phyloP scores from a whole-genome alignment of 1,140 invertebrate species.

The Drosophila athabasca region DNA sequence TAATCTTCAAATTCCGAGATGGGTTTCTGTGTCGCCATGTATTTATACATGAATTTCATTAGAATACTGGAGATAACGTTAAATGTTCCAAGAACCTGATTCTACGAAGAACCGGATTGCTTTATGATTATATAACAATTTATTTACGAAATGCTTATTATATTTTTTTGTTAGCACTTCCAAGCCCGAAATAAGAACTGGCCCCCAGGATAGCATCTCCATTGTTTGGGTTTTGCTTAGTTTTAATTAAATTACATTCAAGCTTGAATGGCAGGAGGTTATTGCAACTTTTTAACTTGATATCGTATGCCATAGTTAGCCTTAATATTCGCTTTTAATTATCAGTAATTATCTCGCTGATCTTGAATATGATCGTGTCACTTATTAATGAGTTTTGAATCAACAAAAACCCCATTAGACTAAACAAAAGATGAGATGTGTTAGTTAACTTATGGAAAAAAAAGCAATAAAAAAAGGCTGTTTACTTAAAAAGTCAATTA shows the following conservation, averaged over 20 bases:
- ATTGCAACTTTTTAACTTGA: neutral
- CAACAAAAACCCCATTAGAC: slow-evolving; percentile 26
- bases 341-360: slow-evolving; percentile 31
- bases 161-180: slow-evolving; percentile 28
- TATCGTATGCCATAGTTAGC: slow-evolving; percentile 11
- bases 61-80: slow-evolving; percentile 41
- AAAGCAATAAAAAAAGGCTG: slow-evolving; percentile 9
- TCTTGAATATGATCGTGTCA: slow-evolving; percentile 18
- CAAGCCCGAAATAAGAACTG: slow-evolving; percentile 6
- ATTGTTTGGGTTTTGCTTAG: slow-evolving; percentile 1
- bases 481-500: slow-evolving; percentile 53
- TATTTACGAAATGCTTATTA: slow-evolving; percentile 3
- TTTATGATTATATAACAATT: slow-evolving; percentile 44
- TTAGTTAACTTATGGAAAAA: slow-evolving; percentile 4
- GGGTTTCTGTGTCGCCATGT: slow-evolving; percentile 1
- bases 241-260: neutral
- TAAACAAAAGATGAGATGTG: slow-evolving; percentile 15
- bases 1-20: slow-evolving; percentile 3
- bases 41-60: slow-evolving; percentile 26
- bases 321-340: slow-evolving; percentile 29
- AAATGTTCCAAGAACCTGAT: slow-evolving; percentile 54
- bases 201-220: neutral
- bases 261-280: neutral
- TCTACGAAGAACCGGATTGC: slow-evolving; percentile 15
- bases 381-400: slow-evolving; percentile 19